Percentiles rank a stretch among this genome's conserved stretches.
phyloP scores from a whole-genome alignment of 1,140 invertebrate species.

The Aphelenchoides besseyi region DNA sequence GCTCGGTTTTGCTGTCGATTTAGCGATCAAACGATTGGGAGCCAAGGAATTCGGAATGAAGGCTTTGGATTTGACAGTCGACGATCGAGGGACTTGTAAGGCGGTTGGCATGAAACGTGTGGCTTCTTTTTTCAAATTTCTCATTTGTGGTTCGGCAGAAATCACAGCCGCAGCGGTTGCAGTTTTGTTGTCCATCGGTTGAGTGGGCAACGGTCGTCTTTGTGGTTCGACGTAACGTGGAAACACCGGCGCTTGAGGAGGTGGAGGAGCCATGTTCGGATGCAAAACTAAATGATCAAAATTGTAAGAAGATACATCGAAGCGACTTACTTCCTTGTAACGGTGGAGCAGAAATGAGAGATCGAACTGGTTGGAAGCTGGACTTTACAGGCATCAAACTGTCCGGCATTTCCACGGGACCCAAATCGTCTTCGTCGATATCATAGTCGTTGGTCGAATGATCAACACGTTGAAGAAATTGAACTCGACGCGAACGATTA shows the following conservation, averaged over 20 bases:
- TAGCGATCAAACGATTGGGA: slow-evolving; percentile 11
- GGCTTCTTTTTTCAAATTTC: slow-evolving; percentile 64
- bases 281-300: not conserved
- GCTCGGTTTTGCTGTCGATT: slow-evolving; percentile 24
- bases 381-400: slow-evolving; percentile 14
- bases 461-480: not conserved
- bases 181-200: not conserved
- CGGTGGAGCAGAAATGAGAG: slow-evolving; percentile 19
- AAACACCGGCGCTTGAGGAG: not conserved
- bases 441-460: not conserved
- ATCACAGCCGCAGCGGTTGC: slow-evolving; percentile 57
- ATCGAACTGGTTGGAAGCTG: slow-evolving; percentile 18
- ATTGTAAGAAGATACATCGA: not conserved
- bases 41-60: not conserved
- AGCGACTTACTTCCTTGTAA: not conserved
- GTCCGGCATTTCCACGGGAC: slow-evolving; percentile 27
- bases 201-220: not conserved
- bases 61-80: slow-evolving; percentile 61
- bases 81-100: slow-evolving; percentile 61
- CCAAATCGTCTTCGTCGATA: slow-evolving; percentile 40
- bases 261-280: not conserved
- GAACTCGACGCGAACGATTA: not conserved
- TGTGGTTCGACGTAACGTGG: not conserved
- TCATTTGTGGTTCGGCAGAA: slow-evolving; percentile 65
- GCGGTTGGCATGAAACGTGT: slow-evolving; percentile 65